Percentiles rank a stretch among this genome's conserved stretches.
Evolutionary conservation across 35 echinoderm and acorn worm species (phyloP).

Genomic region (Hemicentrotus pulcherrimus): DNA sequence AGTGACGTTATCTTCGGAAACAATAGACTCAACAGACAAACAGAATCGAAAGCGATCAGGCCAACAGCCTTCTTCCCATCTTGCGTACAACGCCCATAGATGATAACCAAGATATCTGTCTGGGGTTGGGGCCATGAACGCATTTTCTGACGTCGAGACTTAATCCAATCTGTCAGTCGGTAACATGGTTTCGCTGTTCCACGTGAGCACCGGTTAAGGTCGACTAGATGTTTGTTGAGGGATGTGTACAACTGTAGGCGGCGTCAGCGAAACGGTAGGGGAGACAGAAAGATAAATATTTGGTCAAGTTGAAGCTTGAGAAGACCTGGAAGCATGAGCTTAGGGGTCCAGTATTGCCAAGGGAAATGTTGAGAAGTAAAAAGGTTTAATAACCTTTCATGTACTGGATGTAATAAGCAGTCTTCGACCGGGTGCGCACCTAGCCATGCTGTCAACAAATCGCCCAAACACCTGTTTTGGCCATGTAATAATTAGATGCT

Average conservation of each 20-base stretch:
- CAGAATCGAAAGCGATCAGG: not conserved
- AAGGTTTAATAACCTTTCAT: not conserved
- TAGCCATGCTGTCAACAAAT: no score
- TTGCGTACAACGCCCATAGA: not conserved
- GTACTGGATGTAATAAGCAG: no score
- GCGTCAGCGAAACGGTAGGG: not conserved
- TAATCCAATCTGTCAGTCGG: not conserved
- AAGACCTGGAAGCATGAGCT: not conserved
- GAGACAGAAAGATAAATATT: not conserved
- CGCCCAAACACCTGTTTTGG: no score
- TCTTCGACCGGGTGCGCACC: no score
- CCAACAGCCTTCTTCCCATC: not conserved
- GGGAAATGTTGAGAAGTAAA: not conserved
- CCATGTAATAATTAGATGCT: no score
- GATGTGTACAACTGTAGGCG: not conserved
- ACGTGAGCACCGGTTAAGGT: not conserved
- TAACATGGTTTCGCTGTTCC: not conserved
- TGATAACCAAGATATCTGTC: not conserved
- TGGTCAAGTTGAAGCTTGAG: not conserved
- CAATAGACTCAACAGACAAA: not conserved
- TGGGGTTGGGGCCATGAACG: not conserved
- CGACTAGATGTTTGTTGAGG: not conserved
- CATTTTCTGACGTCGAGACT: not conserved
- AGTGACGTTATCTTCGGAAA: not conserved
- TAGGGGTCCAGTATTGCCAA: not conserved